Evolutionary conservation across 2,113 vertebrate species (phyloP).

Genomic region (Ciconia maguari): DNA sequence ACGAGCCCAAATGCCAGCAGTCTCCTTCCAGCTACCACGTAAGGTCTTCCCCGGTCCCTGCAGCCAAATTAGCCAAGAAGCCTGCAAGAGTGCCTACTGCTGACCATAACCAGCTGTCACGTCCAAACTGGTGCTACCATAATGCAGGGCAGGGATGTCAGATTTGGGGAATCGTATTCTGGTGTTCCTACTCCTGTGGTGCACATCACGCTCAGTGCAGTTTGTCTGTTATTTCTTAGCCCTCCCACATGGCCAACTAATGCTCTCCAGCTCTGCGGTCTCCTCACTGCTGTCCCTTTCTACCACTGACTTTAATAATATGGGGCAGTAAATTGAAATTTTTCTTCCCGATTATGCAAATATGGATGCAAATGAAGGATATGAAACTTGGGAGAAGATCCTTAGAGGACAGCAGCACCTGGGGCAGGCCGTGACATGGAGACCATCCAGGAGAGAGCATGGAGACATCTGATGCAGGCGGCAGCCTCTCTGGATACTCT

Average conservation of each 20-base stretch:
- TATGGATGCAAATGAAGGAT: not conserved
- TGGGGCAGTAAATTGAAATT: not conserved
- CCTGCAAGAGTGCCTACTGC: not conserved
- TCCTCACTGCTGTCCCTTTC: not conserved
- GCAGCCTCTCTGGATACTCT: not conserved
- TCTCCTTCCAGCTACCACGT: not conserved
- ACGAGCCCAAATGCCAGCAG: not conserved
- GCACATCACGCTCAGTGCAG: fast-evolving
- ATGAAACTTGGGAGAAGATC: not conserved
- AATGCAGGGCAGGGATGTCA: not conserved
- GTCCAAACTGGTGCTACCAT: not conserved
- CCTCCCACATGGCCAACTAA: not conserved
- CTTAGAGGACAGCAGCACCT: not conserved
- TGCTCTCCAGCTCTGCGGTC: not conserved
- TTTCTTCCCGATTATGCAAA: not conserved
- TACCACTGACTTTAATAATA: not conserved
- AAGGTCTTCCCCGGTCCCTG: not conserved
- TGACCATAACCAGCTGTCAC: not conserved
- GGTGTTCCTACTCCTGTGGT: not conserved
- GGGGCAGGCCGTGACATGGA: not conserved
- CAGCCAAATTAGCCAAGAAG: not conserved
- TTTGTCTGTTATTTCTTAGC: not conserved
- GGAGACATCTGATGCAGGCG: not conserved
- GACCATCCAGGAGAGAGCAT: not conserved
- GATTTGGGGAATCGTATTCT: not conserved